Percentiles rank a stretch among this genome's conserved stretches.
These are phyloP conservation scores for Poeciliopsis paucimaculata DNA, from an alignment of 2,797 vertebrate genomes.

Conservation along the genomic window DNA sequence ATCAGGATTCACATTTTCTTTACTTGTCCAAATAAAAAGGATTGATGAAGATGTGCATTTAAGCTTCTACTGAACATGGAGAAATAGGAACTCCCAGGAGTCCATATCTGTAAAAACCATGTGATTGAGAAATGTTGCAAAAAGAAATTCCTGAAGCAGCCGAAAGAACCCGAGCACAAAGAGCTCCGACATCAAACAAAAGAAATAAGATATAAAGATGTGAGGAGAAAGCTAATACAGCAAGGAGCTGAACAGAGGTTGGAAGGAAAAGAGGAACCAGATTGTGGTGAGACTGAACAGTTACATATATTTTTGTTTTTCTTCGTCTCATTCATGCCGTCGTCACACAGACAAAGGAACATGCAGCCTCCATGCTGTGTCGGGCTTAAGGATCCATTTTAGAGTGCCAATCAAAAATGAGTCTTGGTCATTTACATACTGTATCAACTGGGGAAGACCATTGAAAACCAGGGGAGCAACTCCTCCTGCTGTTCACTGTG, in stretches of 20 bases:
- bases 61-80: neutral
- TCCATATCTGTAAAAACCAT: neutral
- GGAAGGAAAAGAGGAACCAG: neutral
- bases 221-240: neutral
- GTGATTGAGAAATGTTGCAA: conserved; percentile 7
- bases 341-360: conserved; percentile 48
- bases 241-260: neutral
- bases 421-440: conserved; percentile 60
- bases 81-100: neutral
- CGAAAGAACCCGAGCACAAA: conserved; percentile 7
- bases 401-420: conserved; percentile 74
- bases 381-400: conserved; percentile 66
- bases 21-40: neutral
- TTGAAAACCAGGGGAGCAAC: conserved; percentile 37
- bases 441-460: conserved; percentile 1
- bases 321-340: neutral
- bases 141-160: conserved; percentile 14
- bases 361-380: conserved; percentile 40
- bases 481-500: conserved; percentile 48
- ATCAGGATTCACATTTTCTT: neutral
- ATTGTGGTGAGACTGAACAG: neutral
- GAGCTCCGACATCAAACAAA: conserved; percentile 19
- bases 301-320: neutral
- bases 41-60: neutral
- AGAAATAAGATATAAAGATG: conserved; percentile 2